A percentile compares a stretch with the other conserved stretches of the same genome.
phyloP scores from a whole-genome alignment of 2,113 vertebrate genomes.

The Notechis scutatus region DNA sequence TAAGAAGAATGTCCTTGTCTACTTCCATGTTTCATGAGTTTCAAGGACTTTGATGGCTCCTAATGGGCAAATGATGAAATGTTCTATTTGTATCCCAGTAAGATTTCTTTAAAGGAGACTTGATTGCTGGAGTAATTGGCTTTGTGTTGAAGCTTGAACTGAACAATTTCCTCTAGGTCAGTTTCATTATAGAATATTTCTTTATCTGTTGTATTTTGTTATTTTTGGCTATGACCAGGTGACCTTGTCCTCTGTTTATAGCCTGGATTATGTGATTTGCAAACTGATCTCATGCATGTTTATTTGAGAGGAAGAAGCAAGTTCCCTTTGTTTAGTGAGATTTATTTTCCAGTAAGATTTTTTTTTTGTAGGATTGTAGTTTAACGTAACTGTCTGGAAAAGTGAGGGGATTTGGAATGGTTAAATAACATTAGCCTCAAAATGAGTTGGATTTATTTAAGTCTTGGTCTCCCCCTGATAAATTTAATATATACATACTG shows the following conservation, averaged over 20 bases:
- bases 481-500: neutral
- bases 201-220: neutral
- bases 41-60: neutral
- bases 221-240: neutral
- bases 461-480: neutral
- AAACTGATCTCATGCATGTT: neutral
- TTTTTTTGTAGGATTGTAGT: neutral
- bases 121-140: neutral
- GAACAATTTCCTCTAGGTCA: neutral
- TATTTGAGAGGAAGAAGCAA: neutral
- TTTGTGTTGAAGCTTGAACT: neutral
- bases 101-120: neutral
- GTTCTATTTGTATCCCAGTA: neutral
- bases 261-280: neutral
- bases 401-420: neutral
- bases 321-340: neutral
- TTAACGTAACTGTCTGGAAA: neutral
- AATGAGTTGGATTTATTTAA: neutral
- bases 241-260: neutral
- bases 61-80: neutral
- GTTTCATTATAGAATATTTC: neutral
- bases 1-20: neutral
- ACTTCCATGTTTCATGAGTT: neutral
- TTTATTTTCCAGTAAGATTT: neutral
- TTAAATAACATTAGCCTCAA: too few species aligned